Evolutionary conservation across 2,797 vertebrate genomes (phyloP), one percentile per base, ranked within the genome.

Genomic region (Linurgus olivaceus): DNA sequence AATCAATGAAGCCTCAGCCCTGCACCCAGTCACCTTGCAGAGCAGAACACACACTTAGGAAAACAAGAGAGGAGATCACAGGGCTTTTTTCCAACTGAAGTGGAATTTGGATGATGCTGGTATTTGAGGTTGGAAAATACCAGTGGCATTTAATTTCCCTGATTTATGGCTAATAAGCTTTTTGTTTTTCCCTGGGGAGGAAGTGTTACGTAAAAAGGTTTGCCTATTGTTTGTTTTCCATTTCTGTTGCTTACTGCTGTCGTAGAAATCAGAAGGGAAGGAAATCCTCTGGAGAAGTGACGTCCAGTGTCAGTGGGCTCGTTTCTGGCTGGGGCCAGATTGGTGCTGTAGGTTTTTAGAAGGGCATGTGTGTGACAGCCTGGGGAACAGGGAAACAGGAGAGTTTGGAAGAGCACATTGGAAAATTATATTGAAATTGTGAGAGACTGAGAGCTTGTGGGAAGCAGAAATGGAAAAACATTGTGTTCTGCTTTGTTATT

Each of bases 391-490:
- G 58, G 86, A 88, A 92, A 51, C 26, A 47, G 23, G 31, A 74
- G 87, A 70, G 35, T 77, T 95, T 90, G 90, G 83, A 87, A 94
- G 90, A 84, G 74, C 55, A 70, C 12, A 5, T 1, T 94, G 94
- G 94, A 95, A 97, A 96, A 87, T 91, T 17, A 37, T 31, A 80
- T 58, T 77, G 73, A 90, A 88, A 95, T 84, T 92, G 29, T 57
- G 62, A 75, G 78, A 92, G 74, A 25, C 50, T 58, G 7, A 57
- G 38, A 72, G 26, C 88, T 95, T 94, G 73, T 35, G 67, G 96
- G 86, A 96, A 94, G 48, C 80, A 93, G 68, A 86, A 96, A 90
- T 96, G 87, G 96, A 96, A 96, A 94, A 95, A 90, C 93, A 90
- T 75, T 63, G 33, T 93, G 87, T 96, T 91, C 91, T 86, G 44